Base-by-base conservation (phyloP, 2,113 vertebrate species). In the Tamias sibiricus region DNA sequence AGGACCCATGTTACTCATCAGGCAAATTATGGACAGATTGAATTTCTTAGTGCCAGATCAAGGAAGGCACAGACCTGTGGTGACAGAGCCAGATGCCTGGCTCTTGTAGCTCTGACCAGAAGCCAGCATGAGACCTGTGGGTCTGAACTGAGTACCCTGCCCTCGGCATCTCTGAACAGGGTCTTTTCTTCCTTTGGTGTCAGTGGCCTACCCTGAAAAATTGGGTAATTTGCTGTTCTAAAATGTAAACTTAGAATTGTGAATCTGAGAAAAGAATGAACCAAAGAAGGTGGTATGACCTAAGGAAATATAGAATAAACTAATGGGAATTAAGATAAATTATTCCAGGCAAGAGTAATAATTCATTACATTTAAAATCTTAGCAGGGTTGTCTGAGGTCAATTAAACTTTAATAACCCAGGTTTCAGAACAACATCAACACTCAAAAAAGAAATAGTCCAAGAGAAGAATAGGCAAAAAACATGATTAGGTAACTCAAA, bases 401-500 rank as follows among this genome's bases (percentile, higher is more conserved):
- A 85, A 76, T 75, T 96, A 90, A 96, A 97, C 92, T 93, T 92
- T 90, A 97, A 87, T 96, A 92, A 95, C 40, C 35, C 66, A 84
- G 83, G 75, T 97, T 94, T 92, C 71, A 54, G 76, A 97, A 95
- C 66, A 96, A 81, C 13, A 49, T 68, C 87, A 95, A 87, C 90
- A 96, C 11, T 80, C 64, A 76, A 64, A 85, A 62, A 54, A 93
- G 90, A 40, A 85, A 68, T 4, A 83, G 76, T 42, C 24, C 42
- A 49, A 86, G 59, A 81, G 14, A 81, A 92, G 90, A 95, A 84
- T 77, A 84, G 69, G 40, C 76, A 94, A 79, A 93, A 26, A 17
- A n/a, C 69, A 66, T 49, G 74, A 71, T 90, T 22, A 93, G 86
- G 76, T 47, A 77, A 26, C 64, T 93, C 47, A 86, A 79, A 94